These are phyloP conservation scores for Myripristis jacobus DNA, from an alignment of 2,797 vertebrate species.

Conservation along the genomic window DNA sequence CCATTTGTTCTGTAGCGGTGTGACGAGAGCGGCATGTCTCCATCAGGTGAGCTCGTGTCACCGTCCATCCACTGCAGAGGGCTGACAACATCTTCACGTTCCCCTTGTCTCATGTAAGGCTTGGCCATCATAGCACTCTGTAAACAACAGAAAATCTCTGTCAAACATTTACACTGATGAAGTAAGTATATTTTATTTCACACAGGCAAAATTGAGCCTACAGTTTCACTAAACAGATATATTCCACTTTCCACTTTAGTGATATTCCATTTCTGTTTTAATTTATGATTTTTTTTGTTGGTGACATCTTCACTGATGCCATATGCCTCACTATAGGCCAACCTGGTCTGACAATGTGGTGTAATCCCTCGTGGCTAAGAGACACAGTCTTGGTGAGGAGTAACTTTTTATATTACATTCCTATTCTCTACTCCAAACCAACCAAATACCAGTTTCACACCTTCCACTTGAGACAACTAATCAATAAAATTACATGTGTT, in stretches of 20 bases:
- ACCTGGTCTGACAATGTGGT: neutral
- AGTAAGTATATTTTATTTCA: conserved; percentile 1
- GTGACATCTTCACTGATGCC: neutral
- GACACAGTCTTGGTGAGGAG: neutral
- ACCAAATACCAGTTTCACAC: too few relatives aligned
- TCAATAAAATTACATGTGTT: too few relatives aligned
- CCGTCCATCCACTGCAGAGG: conserved; percentile 89
- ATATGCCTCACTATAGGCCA: neutral
- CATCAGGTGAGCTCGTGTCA: conserved; percentile 84
- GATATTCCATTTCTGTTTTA: neutral
- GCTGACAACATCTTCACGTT: conserved; percentile 85
- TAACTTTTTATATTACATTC: conserved; percentile 18
- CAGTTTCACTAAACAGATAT: neutral
- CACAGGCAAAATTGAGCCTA: neutral
- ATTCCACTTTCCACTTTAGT: neutral
- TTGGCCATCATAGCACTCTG: conserved; percentile 88
- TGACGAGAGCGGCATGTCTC: conserved; percentile 73
- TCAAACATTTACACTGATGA: conserved; percentile 12
- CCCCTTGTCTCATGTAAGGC: conserved; percentile 79
- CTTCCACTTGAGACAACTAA: too few relatives aligned
- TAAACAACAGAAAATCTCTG: conserved; percentile 25
- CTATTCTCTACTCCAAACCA: neutral
- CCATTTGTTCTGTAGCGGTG: conserved; percentile 73
- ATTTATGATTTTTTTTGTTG: neutral
- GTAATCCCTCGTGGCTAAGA: neutral